These are phyloP conservation scores for Brachypalpus laphriformis DNA, from an alignment of 2,888 invertebrate genomes.

Conservation along the genomic window DNA sequence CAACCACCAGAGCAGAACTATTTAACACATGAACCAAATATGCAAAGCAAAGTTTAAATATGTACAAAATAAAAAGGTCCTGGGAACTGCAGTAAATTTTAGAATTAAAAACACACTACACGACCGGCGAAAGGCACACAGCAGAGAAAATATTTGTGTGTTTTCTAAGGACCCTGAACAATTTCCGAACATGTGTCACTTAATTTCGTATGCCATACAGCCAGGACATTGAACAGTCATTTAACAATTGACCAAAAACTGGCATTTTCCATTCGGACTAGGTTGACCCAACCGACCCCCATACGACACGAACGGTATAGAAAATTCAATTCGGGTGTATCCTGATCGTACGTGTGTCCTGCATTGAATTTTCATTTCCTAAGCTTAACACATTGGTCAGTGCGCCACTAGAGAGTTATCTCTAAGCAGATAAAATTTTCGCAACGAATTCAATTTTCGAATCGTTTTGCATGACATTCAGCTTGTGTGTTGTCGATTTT, in stretches of 20 bases:
- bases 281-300: not conserved
- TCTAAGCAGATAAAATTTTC: slow-evolving; percentile 53
- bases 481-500: slow-evolving; percentile 45
- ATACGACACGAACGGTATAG: slow-evolving; percentile 1
- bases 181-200: slow-evolving; percentile 55
- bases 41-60: slow-evolving; percentile 5
- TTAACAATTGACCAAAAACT: slow-evolving; percentile 58
- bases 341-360: slow-evolving; percentile 21
- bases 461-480: slow-evolving; percentile 42
- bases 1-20: slow-evolving; percentile 1
- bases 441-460: slow-evolving; percentile 60
- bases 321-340: slow-evolving; percentile 40
- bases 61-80: not conserved
- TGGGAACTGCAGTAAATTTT: slow-evolving; percentile 25
- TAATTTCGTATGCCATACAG: slow-evolving; percentile 34
- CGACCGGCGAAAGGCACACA: not conserved
- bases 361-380: slow-evolving; percentile 48
- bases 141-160: not conserved
- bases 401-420: slow-evolving; percentile 20
- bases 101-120: slow-evolving; percentile 16
- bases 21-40: slow-evolving; percentile 10
- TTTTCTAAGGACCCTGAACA: slow-evolving; percentile 13
- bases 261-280: slow-evolving; percentile 46
- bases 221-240: slow-evolving; percentile 56
- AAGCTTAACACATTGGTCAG: slow-evolving; percentile 11